Conservation (phyloP, 2,113 vertebrate species). For the Carollia perspicillata region DNA sequence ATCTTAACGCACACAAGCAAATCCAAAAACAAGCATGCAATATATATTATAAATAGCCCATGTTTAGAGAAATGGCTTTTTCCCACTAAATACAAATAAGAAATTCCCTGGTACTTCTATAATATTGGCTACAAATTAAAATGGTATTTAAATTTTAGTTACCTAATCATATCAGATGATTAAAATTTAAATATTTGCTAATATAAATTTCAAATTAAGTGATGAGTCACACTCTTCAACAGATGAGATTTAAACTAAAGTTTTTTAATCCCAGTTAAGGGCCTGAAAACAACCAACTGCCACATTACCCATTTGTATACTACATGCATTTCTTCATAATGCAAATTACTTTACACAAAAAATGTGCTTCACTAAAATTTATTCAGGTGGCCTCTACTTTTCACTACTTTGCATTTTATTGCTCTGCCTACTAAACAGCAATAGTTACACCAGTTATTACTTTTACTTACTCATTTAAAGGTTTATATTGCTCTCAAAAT, state of each 20-base stretch:
- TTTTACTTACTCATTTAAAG: background rate
- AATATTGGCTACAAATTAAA: conserved; percentile 19
- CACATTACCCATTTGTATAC: background rate
- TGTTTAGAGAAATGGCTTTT: background rate
- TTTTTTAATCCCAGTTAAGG: conserved; percentile 26
- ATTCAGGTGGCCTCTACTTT: background rate
- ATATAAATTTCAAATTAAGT: conserved; percentile 36
- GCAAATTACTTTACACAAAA: background rate
- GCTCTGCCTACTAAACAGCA: background rate
- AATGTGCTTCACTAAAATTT: background rate
- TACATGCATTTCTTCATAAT: background rate
- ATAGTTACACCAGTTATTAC: background rate
- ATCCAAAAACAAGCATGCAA: background rate
- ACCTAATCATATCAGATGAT: background rate
- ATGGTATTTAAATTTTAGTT: background rate
- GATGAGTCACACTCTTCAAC: background rate
- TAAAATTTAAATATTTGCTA: conserved; percentile 31
- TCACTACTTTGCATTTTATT: background rate
- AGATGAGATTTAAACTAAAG: background rate
- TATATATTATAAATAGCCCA: background rate
- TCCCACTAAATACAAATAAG: background rate
- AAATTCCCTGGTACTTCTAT: background rate
- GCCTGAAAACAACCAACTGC: background rate
- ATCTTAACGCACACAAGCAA: background rate
- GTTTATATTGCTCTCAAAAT: background rate